Conservation (phyloP, 2,113 vertebrate species). For the Corythornis madagascariensis region DNA sequence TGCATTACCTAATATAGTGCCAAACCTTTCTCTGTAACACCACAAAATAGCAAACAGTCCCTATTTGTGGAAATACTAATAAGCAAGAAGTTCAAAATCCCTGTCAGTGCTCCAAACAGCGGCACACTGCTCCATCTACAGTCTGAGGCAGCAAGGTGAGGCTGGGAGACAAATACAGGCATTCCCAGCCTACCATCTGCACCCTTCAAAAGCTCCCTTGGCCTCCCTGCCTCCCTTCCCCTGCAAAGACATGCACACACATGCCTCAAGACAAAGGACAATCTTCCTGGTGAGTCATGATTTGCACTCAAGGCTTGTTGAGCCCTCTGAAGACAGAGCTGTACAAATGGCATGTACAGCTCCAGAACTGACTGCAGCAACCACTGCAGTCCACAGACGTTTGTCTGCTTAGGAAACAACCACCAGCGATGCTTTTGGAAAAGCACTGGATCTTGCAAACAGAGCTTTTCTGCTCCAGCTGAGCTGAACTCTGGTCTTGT, state of each 20-base stretch:
- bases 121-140: constrained; percentile 1
- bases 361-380: neutral
- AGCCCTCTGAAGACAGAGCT: constrained; percentile 12
- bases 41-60: neutral
- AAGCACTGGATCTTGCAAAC: neutral
- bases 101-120: neutral
- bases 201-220: neutral
- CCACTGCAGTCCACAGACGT: neutral
- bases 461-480: constrained; percentile 5
- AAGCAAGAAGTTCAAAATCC: neutral
- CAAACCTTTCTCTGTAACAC: neutral
- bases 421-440: neutral
- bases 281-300: constrained; percentile 38
- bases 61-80: neutral
- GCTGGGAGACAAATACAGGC: neutral
- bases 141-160: constrained; percentile 32
- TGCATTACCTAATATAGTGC: neutral
- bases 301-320: neutral
- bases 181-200: neutral
- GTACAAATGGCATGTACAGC: neutral
- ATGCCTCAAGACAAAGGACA: constrained; percentile 31
- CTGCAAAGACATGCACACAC: constrained; percentile 26
- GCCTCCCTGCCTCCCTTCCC: neutral
- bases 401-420: neutral
- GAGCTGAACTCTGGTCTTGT: neutral